A percentile compares a stretch with the other conserved stretches of the same genome.
Evolutionary conservation across 2,888 invertebrate species (phyloP).

Genomic region (Shargacucullia verbasci): DNA sequence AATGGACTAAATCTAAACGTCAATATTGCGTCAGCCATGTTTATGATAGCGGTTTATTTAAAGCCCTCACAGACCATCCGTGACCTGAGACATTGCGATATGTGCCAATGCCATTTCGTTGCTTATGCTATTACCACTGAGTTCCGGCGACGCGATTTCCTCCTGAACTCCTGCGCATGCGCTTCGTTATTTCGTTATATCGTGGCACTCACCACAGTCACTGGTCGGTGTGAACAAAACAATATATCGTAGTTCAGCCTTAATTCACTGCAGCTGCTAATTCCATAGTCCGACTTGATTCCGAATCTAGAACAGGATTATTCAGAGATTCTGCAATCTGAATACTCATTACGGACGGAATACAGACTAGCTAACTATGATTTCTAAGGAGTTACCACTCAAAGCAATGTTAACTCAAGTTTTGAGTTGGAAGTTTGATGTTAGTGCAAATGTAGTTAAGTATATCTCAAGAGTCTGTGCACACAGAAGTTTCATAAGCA

Average conservation of each 20-base stretch:
- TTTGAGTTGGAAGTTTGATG: conserved; percentile 6
- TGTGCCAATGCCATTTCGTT: conserved; percentile 22
- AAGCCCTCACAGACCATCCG: conserved; percentile 34
- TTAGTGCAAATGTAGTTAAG: no score
- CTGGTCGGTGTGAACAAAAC: no score
- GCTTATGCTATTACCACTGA: neutral
- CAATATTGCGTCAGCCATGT: conserved; percentile 25
- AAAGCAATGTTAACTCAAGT: conserved; percentile 20
- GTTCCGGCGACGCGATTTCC: no score
- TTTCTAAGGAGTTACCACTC: conserved; percentile 29
- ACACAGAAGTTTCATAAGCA: no score
- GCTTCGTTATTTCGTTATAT: no score
- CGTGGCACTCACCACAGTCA: no score
- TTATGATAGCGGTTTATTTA: conserved; percentile 36
- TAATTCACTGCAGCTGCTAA: neutral
- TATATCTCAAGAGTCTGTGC: no score
- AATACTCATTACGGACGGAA: conserved; percentile 39
- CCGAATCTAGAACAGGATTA: conserved; percentile 32
- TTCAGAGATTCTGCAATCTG: conserved; percentile 34
- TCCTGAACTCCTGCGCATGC: no score
- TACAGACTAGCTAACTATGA: conserved; percentile 38
- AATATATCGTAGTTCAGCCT: no score
- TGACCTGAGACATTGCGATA: conserved; percentile 11
- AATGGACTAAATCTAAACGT: conserved; percentile 25
- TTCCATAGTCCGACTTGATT: conserved; percentile 10